Evolutionary conservation across 2,797 vertebrate species (phyloP), one percentile per base, ranked within the genome.

Genomic region (Acanthurus leucopareius): DNA sequence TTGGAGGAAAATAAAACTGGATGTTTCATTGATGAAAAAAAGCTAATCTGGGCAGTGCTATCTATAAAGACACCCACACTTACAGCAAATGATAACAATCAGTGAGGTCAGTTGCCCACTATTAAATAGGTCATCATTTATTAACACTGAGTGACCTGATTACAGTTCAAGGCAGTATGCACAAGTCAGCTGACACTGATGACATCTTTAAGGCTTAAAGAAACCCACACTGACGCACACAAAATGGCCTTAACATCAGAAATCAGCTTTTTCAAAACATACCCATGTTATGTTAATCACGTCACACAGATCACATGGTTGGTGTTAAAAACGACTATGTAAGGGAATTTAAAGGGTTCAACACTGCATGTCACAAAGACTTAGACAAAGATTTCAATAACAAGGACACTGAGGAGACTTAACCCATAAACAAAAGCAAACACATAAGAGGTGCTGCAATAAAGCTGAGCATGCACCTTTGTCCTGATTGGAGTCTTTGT

Each of bases 241-340:
- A 83, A 77, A 86, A 76, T 70, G 19, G 51, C 68, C 79, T 59
- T 77, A 20, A 42, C 51, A 74, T 71, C 56, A 57, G 67, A 82
- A 87, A 85, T 88, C 69, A 73, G 78, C 73, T 85, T 91, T 90
- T 89, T 82, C 86, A 90, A 89, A 92, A 91, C 86, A 92, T 75
- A 58, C 68, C 48, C 14, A 64, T 57, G 76, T 62, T 76, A 49
- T 60, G 69, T 82, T 86, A 71, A 85, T 87, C 80, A 56, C 32
- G 14, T 86, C 86, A 82, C 73, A 72, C 67, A 57, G 74, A 73
- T 91, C 92, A 91, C 90, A 91, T 82, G 89, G 70, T 62, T 56
- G 83, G 80, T 77, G 72, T 82, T 88, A 89, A 83, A 84, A 85
- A 51, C 63, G 58, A 72, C 82, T 69, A 62, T 70, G 84, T 73